Base-by-base conservation (phyloP, 1,140 invertebrate genomes). In the Littorina saxatilis region DNA sequence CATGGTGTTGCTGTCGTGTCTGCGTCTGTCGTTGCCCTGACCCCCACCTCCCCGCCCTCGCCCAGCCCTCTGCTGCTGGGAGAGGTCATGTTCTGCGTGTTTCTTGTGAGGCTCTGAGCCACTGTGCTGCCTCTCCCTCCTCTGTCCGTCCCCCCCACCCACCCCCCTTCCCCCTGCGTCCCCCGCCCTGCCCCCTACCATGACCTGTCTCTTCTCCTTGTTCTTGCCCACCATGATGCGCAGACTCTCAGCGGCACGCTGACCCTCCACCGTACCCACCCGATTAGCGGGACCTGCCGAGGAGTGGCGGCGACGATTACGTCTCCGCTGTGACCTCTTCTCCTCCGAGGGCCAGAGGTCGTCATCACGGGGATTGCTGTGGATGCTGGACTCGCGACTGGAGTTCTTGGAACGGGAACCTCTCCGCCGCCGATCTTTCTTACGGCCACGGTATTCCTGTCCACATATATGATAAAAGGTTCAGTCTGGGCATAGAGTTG, bases 311-410 rank as follows among this genome's bases (percentile, higher is more conserved):
- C 79, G 83, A 29, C 80, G 68, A 55, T 83, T 63, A 11, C 73
- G 74, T 27, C 82, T 40, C 11, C 76, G 79, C 39, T 58, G 75
- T 61, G 55, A 52, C 52, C 39, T 40, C 66, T 70, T 80, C 58
- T 73, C 75, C 40, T 40, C 35, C 11, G 81, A 35, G 4, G 66
- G 40, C 50, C 74, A 78, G 5, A 74, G 15, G 35, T 47, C 37
- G 23, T 85, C 81, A 35, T 83, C 74, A 23, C 61, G 70, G 40
- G 75, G 79, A 39, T 84, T 84, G 77, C 80, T 84, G 47, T 82
- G 80, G 43, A 75, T 58, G 76, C 80, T 84, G 35, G 83, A 84
- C 20, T 84, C 80, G 15, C 83, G 70, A 39, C 80, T 79, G 27
- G 66, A 73, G 20, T 76, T 82, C 35, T 83, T 81, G 0, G 78